Percentiles rank a stretch among this genome's conserved stretches.
These are phyloP conservation scores for Drosophila hamatofila DNA, from an alignment of 2,888 invertebrate genomes.

Conservation along the genomic window DNA sequence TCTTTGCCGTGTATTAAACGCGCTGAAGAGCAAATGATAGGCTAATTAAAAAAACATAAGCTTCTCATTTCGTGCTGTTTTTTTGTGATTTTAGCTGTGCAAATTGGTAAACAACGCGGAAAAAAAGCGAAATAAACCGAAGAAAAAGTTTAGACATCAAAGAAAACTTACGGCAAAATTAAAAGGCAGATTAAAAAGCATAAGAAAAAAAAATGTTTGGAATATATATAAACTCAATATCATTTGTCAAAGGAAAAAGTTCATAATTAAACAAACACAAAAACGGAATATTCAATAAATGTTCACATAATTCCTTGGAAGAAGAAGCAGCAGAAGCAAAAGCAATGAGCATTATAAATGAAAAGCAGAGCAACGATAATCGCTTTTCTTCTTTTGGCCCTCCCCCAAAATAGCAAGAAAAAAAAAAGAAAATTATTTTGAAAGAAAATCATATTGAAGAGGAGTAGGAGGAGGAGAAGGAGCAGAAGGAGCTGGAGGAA, in stretches of 20 bases:
- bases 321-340: slow-evolving; percentile 5
- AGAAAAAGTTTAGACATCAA: slow-evolving; percentile 72
- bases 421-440: slow-evolving; percentile 7
- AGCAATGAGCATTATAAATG: slow-evolving; percentile 34
- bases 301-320: slow-evolving; percentile 37
- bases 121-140: slow-evolving; percentile 49
- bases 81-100: slow-evolving; percentile 32
- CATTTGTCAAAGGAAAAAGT: slow-evolving; percentile 74
- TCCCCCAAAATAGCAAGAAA: neutral
- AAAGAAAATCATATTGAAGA: slow-evolving; percentile 2
- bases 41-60: slow-evolving; percentile 73
- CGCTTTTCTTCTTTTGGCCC: slow-evolving; percentile 32
- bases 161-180: slow-evolving; percentile 70
- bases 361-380: slow-evolving; percentile 64
- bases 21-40: slow-evolving; percentile 45
- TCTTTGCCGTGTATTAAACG: slow-evolving; percentile 19
- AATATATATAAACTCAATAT: slow-evolving; percentile 40
- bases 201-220: slow-evolving; percentile 22
- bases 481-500: slow-evolving; percentile 27
- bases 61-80: slow-evolving; percentile 14
- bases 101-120: slow-evolving; percentile 57
- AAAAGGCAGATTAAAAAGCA: slow-evolving; percentile 74
- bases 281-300: slow-evolving; percentile 78
- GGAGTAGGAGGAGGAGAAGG: slow-evolving; percentile 11
- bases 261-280: slow-evolving; percentile 80